Evolutionary conservation across 2,888 invertebrate species (phyloP), one percentile per base, ranked within the genome.

Genomic region (Patella ulyssiponensis): DNA sequence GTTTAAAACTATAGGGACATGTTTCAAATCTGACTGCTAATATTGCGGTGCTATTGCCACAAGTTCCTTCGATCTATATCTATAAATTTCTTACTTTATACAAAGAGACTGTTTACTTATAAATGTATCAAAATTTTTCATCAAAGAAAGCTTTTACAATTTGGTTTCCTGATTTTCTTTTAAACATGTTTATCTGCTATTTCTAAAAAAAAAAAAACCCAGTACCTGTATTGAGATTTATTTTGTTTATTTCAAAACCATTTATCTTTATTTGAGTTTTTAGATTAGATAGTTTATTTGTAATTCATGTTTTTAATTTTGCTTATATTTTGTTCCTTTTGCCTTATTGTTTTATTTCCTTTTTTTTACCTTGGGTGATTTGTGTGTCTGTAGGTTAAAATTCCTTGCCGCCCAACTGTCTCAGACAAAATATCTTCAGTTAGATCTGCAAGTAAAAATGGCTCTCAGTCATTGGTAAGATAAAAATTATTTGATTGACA

Each of bases 371-470:
- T 71, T 64, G 52, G 52, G 76, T 76, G 73, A 33, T 74, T 71
- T 56, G 71, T 53, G 72, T 75, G 44, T 64, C 71, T 53, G 51
- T 76, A 94, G 94, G 93, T 94, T 12, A 93, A 94, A 86, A 94
- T 94, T 85, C 94, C 94, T 75, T 93, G 93, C 89, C 93, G 93
- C 91, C 84, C 91, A 90, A 83, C 81, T 89, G 15, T 81, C 90
- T 72, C 89, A 90, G 53, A 77, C 78, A 69, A 74, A 80, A 64
- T 85, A 78, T 69, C 73, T 81, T 54, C 73, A 11, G 64, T 23
- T 12, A 64, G 23, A 23, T 20, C 20, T 64, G 23, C 20, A 44
- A 44, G 44, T 44, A 44, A 44, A 44, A 44, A 44, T 44, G 44
- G 44, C 44, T 44, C 44, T 44, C 44, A 44, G 44, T 44, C 44